Evolutionary conservation across 1,140 invertebrate species (phyloP), one percentile per base, ranked within the genome.

Genomic region (Nomia melanderi): DNA sequence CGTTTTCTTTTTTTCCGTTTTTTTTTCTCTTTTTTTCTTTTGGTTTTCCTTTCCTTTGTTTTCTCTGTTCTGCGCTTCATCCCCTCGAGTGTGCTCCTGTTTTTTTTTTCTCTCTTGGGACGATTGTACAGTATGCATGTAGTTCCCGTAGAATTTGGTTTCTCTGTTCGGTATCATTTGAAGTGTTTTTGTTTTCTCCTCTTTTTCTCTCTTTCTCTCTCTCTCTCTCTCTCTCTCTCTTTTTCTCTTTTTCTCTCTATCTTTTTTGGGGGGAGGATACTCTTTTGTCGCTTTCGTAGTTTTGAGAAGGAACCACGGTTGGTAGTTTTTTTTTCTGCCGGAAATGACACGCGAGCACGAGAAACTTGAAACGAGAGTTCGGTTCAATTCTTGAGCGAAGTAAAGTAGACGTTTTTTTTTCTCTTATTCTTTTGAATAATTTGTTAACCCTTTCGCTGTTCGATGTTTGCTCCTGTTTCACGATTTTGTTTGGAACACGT

Each of bases 371-470:
- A n/a, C n/a, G n/a, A n/a, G n/a, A n/a, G n/a, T n/a, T n/a, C n/a
- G n/a, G n/a, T n/a, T n/a, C n/a, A n/a, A n/a, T n/a, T n/a, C n/a
- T n/a, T n/a, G n/a, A n/a, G n/a, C n/a, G n/a, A n/a, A n/a, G n/a
- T n/a, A n/a, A n/a, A n/a, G n/a, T n/a, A n/a, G n/a, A n/a, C n/a
- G n/a, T n/a, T n/a, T n/a, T n/a, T n/a, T n/a, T n/a, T n/a, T n/a
- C n/a, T n/a, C n/a, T n/a, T 47, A n/a, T 5, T 6, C 0, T 8
- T 5, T 20, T 20, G 2, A 17, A n/a, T 47, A 20, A 17, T n/a
- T n/a, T n/a, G 3, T n/a, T 50, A 50, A 50, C 47, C 47, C 47
- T 50, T 50, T 50, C 47, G 47, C 47, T 50, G 47, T 50, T 50
- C 47, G 20, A 50, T 50, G 47, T 50, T n/a, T 17, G 6, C 47